A percentile compares a stretch with the other conserved stretches of the same genome.
These are phyloP conservation scores for Lasioglossum marginatum DNA, from an alignment of 2,888 invertebrate species.

Conservation along the genomic window DNA sequence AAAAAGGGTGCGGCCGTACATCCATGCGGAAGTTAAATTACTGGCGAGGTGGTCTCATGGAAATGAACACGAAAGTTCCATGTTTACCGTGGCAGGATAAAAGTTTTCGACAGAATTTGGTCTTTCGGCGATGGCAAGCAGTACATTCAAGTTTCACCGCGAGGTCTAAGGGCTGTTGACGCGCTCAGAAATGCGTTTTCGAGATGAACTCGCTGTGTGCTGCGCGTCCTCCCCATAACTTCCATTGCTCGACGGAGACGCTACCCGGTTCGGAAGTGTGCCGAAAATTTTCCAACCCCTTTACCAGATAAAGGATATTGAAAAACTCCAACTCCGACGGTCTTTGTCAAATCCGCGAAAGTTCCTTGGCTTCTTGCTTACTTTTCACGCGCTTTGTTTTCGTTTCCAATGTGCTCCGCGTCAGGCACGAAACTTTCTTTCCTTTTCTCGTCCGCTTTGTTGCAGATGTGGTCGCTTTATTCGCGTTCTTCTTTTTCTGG, in stretches of 20 bases:
- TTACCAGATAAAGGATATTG: conserved; percentile 53
- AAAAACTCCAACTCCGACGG: conserved; percentile 32
- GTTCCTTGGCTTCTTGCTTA: conserved; percentile 34
- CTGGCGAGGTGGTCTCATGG: conserved; percentile 60
- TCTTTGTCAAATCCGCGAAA: conserved; percentile 40
- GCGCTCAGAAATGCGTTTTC: conserved; percentile 67
- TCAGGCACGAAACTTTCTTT: conserved; percentile 33
- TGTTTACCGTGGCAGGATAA: conserved; percentile 58
- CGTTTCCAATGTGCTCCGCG: conserved; percentile 48
- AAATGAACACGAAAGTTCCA: conserved; percentile 66
- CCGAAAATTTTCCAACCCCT: conserved; percentile 56
- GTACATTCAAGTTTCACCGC: conserved; percentile 64
- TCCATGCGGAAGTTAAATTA: conserved; percentile 61
- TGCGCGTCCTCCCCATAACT: conserved; percentile 29
- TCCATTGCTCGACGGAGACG: conserved; percentile 1
- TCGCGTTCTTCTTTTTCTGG: background rate
- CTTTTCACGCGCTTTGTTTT: conserved; percentile 48
- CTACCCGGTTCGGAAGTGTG: background rate
- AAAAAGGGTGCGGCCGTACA: too few relatives aligned
- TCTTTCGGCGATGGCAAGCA: conserved; percentile 46
- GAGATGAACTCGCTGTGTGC: conserved; percentile 60
- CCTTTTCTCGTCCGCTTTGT: background rate
- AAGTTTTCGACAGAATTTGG: conserved; percentile 67
- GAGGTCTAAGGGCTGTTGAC: conserved; percentile 64
- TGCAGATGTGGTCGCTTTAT: background rate